Conservation (phyloP, 2,888 invertebrate genomes). For the Desoria tigrina region DNA sequence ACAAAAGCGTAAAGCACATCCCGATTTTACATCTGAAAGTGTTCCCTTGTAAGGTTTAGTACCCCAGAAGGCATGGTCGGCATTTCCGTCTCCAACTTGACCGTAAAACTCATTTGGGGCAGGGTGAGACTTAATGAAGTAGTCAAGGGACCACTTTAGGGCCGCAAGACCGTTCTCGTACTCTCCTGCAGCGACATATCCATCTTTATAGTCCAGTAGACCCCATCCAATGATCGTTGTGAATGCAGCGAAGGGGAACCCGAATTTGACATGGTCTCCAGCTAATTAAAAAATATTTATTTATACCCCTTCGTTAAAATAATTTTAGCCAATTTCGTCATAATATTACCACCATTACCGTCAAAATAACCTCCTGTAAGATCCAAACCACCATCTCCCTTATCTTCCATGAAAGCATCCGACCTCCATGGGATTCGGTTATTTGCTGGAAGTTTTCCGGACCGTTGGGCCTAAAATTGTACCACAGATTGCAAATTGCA, state of each 20-base stretch:
- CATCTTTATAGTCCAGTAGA: conserved; percentile 60
- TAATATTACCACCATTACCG: conserved; percentile 56
- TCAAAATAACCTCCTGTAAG: conserved; percentile 64
- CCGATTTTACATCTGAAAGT: too few species aligned
- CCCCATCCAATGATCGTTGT: conserved; percentile 64
- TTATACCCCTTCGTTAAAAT: neutral
- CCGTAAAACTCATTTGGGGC: conserved; percentile 61
- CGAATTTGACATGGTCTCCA: conserved; percentile 64
- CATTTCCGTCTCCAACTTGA: conserved; percentile 63
- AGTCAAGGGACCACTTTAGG: conserved; percentile 65
- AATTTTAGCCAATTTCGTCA: neutral
- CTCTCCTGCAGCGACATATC: conserved; percentile 60
- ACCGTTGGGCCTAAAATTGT: conserved; percentile 64
- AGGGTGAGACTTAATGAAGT: conserved; percentile 60
- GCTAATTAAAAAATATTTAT: conserved; percentile 55
- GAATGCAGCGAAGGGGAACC: conserved; percentile 63
- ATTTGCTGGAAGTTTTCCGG: conserved; percentile 59
- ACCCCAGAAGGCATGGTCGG: conserved; percentile 66
- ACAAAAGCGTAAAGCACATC: too few species aligned
- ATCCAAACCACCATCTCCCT: conserved; percentile 61
- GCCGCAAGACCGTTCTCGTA: conserved; percentile 58
- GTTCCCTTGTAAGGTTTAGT: neutral
- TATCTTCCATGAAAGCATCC: conserved; percentile 62
- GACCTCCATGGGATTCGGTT: conserved; percentile 62
- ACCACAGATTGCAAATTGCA: too few species aligned